Evolutionary conservation across 2,113 vertebrate genomes (phyloP).

Genomic region (Lipophrys pholis): DNA sequence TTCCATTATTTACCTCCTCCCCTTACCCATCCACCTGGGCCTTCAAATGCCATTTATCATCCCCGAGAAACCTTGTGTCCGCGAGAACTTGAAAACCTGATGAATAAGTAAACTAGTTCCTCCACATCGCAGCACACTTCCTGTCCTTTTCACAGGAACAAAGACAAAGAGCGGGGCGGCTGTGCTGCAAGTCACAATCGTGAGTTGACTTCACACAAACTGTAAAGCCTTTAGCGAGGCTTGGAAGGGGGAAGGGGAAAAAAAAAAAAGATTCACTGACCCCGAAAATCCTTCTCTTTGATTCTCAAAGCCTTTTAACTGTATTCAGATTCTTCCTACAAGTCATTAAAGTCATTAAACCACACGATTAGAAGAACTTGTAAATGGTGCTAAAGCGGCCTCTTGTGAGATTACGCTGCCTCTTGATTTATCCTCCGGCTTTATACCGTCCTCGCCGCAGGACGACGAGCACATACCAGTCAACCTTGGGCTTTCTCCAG

Average conservation of each 20-base stretch:
- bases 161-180: constrained; percentile 49
- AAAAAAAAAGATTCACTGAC: constrained; percentile 22
- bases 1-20: constrained; percentile 80
- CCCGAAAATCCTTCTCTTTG: constrained; percentile 49
- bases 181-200: constrained; percentile 35
- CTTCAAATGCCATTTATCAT: constrained; percentile 77
- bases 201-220: constrained; percentile 51
- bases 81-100: constrained; percentile 71
- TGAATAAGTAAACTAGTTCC: constrained; percentile 80
- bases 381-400: constrained; percentile 39
- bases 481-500: constrained; percentile 24
- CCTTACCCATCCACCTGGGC: constrained; percentile 62
- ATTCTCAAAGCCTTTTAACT: constrained; percentile 46
- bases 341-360: constrained; percentile 71
- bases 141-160: constrained; percentile 65
- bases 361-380: constrained; percentile 47
- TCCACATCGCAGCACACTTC: constrained; percentile 64
- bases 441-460: constrained; percentile 1
- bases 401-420: constrained; percentile 30
- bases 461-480: constrained; percentile 5
- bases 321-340: constrained; percentile 47
- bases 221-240: constrained; percentile 5
- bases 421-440: constrained; percentile 24
- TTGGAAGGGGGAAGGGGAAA: not conserved
- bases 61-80: constrained; percentile 65